Evolutionary conservation across 2,797 vertebrate genomes (phyloP).

Genomic region (Brachymystax lenok): DNA sequence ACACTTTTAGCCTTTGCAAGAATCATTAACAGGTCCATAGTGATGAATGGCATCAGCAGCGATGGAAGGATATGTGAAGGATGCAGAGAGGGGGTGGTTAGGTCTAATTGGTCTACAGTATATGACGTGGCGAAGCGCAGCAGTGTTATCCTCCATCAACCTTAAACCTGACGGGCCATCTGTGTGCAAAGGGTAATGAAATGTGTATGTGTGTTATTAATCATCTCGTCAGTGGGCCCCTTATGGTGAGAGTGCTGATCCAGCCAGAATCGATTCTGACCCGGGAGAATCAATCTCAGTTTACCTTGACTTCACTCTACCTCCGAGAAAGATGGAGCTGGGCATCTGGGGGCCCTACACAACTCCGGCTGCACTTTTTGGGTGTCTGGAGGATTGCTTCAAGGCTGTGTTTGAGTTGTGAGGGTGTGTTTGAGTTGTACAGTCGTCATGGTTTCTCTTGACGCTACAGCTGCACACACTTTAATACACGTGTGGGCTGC

Average conservation of each 20-base stretch:
- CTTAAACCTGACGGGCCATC: slow-evolving; percentile 74
- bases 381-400: not conserved
- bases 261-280: slow-evolving; percentile 45
- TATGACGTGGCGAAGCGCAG: slow-evolving; percentile 63
- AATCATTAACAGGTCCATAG: slow-evolving; percentile 43
- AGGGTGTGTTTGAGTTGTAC: not conserved
- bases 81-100: slow-evolving; percentile 52
- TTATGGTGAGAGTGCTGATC: slow-evolving; percentile 50
- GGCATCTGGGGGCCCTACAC: slow-evolving; percentile 11
- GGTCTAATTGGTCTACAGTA: slow-evolving; percentile 56
- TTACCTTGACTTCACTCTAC: slow-evolving; percentile 57
- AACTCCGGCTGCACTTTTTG: not conserved
- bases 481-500: not conserved
- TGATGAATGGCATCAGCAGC: slow-evolving; percentile 56
- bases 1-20: slow-evolving; percentile 39
- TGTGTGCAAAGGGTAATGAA: slow-evolving; percentile 73
- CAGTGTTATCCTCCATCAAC: slow-evolving; percentile 70
- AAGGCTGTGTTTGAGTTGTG: not conserved
- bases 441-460: not conserved
- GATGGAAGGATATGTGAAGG: slow-evolving; percentile 68
- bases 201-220: slow-evolving; percentile 46
- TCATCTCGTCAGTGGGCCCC: slow-evolving; percentile 52
- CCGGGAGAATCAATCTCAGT: slow-evolving; percentile 60
- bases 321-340: slow-evolving; percentile 12
- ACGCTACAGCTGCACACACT: not conserved